Evolutionary conservation across 2,797 vertebrate species (phyloP), one percentile per base, ranked within the genome.

Genomic region (Schizopygopsis pylzovi): DNA sequence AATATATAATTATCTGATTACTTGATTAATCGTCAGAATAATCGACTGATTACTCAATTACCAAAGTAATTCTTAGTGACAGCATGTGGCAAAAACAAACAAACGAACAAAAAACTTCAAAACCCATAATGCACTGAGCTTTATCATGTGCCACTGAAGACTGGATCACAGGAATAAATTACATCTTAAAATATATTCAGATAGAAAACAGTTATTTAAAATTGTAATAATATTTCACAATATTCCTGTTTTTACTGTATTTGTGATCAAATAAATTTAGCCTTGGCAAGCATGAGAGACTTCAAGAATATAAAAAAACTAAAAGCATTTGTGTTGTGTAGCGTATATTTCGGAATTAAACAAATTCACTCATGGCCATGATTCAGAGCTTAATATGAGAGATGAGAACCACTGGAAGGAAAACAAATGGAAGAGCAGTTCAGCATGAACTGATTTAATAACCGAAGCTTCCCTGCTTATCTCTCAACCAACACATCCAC

Each of bases 401-500:
- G 45, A 59, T 49, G 41, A 43, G 37, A 84, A 70, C 18, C 33
- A 68, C 6, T 78, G 39, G 67, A 9, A 85, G 72, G 28, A 61
- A 77, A 76, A 84, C 20, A 84, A 16, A 16, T 28, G 12, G 83
- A 71, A 49, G 49, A 25, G 65, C 65, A 85, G 13, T 71, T 61
- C 75, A 71, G 37, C 39, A 71, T 79, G 67, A 79, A 47, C 41
- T 63, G 54, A 80, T 85, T 78, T 81, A 84, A 76, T 76, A 87
- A 84, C 81, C 2, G 7, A 81, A 84, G 56, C 20, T 37, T 82
- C 33, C 22, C 77, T 83, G 79, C 80, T 82, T 85, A 83, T 76
- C 76, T 63, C 52, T 75, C 33, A 43, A 82, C 52, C 67, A 81
- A 67, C 43, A 43, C 81, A 82, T 88, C 63, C 39, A 86, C 54